Evolutionary conservation across 1,140 invertebrate genomes (phyloP).

Genomic region (Calliphora vicina): DNA sequence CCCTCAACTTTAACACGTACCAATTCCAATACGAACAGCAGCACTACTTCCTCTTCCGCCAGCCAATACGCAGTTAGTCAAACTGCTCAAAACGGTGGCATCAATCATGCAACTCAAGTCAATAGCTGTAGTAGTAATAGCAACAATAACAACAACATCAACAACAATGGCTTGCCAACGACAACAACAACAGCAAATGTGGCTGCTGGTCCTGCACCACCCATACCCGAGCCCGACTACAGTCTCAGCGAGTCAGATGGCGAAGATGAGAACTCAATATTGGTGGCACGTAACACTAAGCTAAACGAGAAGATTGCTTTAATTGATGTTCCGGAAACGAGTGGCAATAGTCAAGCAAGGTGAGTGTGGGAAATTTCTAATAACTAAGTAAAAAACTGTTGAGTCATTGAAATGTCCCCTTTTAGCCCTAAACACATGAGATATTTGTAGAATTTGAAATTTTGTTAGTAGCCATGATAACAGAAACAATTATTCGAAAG

Average conservation of each 20-base stretch:
- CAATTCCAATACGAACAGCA: slow-evolving; percentile 14
- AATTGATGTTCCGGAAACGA: slow-evolving; percentile 67
- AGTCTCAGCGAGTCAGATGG: slow-evolving; percentile 81
- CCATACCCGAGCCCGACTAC: slow-evolving; percentile 90
- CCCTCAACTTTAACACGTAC: slow-evolving; percentile 25
- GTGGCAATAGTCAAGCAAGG: slow-evolving; percentile 75
- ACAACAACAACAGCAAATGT: slow-evolving; percentile 41
- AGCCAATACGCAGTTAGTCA: slow-evolving; percentile 25
- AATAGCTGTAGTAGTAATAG: slow-evolving; percentile 64
- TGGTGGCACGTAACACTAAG: slow-evolving; percentile 59
- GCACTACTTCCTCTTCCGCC: slow-evolving; percentile 32
- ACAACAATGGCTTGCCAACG: slow-evolving; percentile 39
- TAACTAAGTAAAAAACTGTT: no score
- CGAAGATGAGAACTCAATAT: slow-evolving; percentile 66
- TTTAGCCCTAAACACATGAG: no score
- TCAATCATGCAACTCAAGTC: slow-evolving; percentile 48
- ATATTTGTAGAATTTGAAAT: no score
- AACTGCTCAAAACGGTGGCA: slow-evolving; percentile 29
- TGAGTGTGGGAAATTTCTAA: slow-evolving; percentile 46
- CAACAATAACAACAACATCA: slow-evolving; percentile 28
- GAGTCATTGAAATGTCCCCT: no score
- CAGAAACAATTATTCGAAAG: no score
- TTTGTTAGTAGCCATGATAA: no score
- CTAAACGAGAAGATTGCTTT: slow-evolving; percentile 60
- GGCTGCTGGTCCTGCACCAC: slow-evolving; percentile 67